These are phyloP conservation scores for Cremastinae sp. DNA, from an alignment of 2,888 invertebrate genomes.

Conservation along the genomic window DNA sequence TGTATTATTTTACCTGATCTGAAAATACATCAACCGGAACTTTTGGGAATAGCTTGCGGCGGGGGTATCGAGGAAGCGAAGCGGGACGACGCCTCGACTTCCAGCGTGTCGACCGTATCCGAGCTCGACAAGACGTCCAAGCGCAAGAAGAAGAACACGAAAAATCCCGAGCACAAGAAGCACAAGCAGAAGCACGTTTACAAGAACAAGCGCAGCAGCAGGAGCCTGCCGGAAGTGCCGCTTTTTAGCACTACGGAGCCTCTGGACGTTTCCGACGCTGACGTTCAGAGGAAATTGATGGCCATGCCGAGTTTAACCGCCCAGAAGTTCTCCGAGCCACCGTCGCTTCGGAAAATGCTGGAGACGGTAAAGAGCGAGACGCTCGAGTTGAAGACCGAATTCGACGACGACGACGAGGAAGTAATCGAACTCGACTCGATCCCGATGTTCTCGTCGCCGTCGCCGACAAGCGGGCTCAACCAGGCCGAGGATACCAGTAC, in stretches of 20 bases:
- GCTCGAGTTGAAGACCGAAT: constrained; percentile 33
- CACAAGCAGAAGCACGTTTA: constrained; percentile 74
- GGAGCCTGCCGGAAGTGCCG: constrained; percentile 34
- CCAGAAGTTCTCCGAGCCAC: constrained; percentile 40
- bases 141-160: constrained; percentile 74
- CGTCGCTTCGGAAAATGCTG: constrained; percentile 48
- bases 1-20: constrained; percentile 64
- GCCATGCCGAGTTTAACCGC: constrained; percentile 71
- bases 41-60: constrained; percentile 32
- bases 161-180: constrained; percentile 69
- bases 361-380: background rate
- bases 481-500: too few species aligned
- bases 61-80: constrained; percentile 69
- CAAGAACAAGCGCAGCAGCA: constrained; percentile 72
- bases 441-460: constrained; percentile 14
- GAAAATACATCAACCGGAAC: constrained; percentile 59
- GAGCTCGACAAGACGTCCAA: constrained; percentile 63
- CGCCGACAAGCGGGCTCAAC: constrained; percentile 1
- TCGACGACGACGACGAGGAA: constrained; percentile 38
- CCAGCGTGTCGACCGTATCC: constrained; percentile 62
- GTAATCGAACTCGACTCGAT: constrained; percentile 23
- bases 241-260: constrained; percentile 65
- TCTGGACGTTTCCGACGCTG: constrained; percentile 73
- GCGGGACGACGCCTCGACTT: constrained; percentile 70
- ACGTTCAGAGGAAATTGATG: constrained; percentile 73